Conservation (phyloP, 2,888 invertebrate genomes). For the Diaperis boleti region DNA sequence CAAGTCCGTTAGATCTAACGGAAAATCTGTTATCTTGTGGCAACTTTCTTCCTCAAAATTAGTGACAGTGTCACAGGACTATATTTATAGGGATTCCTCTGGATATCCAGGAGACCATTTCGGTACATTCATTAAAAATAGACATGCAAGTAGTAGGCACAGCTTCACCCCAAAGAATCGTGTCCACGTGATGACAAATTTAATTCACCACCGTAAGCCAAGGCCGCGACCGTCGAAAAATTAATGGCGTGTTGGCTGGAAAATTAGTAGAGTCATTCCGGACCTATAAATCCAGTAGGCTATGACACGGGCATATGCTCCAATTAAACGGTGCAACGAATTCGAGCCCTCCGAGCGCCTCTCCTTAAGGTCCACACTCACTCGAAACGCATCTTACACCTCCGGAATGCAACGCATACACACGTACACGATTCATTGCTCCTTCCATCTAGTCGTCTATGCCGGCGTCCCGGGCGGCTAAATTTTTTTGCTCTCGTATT, state of each 20-base stretch:
- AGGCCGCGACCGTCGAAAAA: constrained; percentile 49
- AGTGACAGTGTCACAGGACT: no score
- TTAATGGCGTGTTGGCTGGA: constrained; percentile 58
- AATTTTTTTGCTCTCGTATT: constrained; percentile 11
- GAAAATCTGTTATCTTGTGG: no score
- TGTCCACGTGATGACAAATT: background rate
- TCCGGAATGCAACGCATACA: constrained; percentile 29
- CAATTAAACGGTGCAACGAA: constrained; percentile 55
- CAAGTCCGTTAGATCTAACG: no score
- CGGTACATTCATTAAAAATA: no score
- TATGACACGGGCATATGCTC: constrained; percentile 62
- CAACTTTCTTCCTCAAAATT: no score
- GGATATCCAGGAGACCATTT: no score
- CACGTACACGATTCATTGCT: constrained; percentile 28
- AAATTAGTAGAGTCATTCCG: constrained; percentile 60
- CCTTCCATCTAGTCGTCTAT: constrained; percentile 7
- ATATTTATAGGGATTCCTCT: no score
- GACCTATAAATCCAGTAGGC: constrained; percentile 58
- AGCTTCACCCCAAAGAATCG: no score
- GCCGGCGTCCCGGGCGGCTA: background rate
- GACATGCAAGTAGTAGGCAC: no score
- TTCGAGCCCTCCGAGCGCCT: constrained; percentile 29
- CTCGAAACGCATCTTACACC: constrained; percentile 30
- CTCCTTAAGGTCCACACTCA: constrained; percentile 34
- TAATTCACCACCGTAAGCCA: background rate